A percentile compares a stretch with the other conserved stretches of the same genome.
phyloP scores from a whole-genome alignment of 2,797 vertebrate species.

The Sebastes dallii region DNA sequence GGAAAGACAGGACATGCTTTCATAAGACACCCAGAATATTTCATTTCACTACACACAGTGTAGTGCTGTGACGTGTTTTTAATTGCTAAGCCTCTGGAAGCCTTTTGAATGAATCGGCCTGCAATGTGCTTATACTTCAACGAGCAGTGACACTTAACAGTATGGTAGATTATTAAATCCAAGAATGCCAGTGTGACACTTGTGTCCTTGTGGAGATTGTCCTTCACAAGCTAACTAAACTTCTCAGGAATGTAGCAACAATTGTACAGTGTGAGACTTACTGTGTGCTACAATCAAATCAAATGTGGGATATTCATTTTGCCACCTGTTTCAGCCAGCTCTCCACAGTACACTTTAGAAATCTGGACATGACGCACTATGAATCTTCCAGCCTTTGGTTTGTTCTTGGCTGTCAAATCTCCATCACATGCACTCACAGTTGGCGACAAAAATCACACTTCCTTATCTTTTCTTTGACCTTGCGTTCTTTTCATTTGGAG shows the following conservation, averaged over 20 bases:
- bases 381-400: neutral
- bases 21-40: neutral
- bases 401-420: neutral
- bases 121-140: neutral
- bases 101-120: neutral
- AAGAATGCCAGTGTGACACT: slow-evolving; percentile 19
- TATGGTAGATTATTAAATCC: slow-evolving; percentile 43
- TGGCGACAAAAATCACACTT: neutral
- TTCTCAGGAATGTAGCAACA: slow-evolving; percentile 33
- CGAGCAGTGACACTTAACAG: neutral
- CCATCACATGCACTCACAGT: neutral
- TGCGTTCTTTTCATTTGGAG: neutral
- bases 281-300: neutral
- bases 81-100: neutral
- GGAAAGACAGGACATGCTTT: neutral
- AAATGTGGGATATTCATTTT: slow-evolving; percentile 1
- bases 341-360: neutral
- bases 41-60: neutral
- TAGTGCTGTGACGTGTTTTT: neutral
- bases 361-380: neutral
- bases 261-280: neutral
- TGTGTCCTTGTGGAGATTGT: slow-evolving; percentile 24
- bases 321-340: slow-evolving; percentile 15
- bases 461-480: neutral
- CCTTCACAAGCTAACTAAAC: slow-evolving; percentile 16